A percentile compares a stretch with the other conserved stretches of the same genome.
These are phyloP conservation scores for Vombatus ursinus DNA, from an alignment of 2,113 vertebrate species.

Conservation along the genomic window DNA sequence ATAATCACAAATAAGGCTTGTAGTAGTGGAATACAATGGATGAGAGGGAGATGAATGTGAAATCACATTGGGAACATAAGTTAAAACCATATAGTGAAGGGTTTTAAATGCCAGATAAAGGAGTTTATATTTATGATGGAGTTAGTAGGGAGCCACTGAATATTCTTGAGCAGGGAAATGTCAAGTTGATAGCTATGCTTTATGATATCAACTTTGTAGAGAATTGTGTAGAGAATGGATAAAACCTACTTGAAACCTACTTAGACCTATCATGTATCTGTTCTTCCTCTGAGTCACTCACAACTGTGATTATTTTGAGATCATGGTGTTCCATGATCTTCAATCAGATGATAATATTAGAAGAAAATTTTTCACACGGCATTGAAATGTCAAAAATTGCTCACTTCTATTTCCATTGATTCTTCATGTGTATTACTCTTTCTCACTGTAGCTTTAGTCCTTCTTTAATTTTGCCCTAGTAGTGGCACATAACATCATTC, in stretches of 20 bases:
- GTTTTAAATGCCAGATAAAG: neutral
- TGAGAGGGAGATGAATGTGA: neutral
- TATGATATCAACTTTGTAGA: neutral
- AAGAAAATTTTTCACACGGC: neutral
- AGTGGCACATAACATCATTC: neutral
- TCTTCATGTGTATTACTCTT: neutral
- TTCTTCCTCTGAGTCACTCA: neutral
- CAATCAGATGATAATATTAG: neutral
- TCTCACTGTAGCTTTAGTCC: neutral
- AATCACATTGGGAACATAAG: neutral
- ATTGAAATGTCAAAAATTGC: neutral
- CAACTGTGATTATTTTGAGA: neutral
- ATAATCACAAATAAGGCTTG: neutral
- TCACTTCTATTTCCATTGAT: neutral
- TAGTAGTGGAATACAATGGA: neutral
- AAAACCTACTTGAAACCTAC: neutral
- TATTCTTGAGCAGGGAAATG: neutral
- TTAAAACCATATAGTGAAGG: neutral
- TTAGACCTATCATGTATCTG: neutral
- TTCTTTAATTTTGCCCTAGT: neutral
- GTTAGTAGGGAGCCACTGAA: neutral
- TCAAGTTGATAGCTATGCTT: neutral
- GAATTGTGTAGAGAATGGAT: neutral
- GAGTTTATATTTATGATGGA: neutral
- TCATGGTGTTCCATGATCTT: neutral